Evolutionary conservation across 2,797 vertebrate genomes (phyloP), one percentile per base, ranked within the genome.

Genomic region (Clarias fuscus): DNA sequence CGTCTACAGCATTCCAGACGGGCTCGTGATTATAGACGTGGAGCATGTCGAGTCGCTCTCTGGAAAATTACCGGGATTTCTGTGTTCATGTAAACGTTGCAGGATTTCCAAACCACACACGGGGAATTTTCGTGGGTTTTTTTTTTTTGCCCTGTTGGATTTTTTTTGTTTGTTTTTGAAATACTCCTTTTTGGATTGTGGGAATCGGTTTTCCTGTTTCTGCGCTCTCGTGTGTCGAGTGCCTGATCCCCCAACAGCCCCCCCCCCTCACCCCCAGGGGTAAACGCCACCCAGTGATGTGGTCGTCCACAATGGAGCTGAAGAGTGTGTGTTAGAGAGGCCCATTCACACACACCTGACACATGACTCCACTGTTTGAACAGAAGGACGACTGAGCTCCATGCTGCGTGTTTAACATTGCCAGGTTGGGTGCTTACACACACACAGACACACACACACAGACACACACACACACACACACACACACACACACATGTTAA

Each of bases 301-400:
- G 84, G 85, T 86, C 22, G 90, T 20, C 77, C 22, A 88, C 82
- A 89, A 90, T 82, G 58, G 85, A 89, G 90, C 86, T 90, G 88
- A 84, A 86, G 84, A 77, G 84, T 88, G 85, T 86, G 86, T 91
- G 84, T 89, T 86, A 83, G 72, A 88, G 86, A 82, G 80, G 79
- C 90, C 86, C 90, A 88, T 91, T 90, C 92, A 83, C 86, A 87
- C 88, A 90, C 91, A 93, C 88, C 90, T 92, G 93, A 94, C 91
- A 94, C 87, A 91, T 90, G 93, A 94, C 90, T 92, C 92, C 17
- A 15, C 86, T 88, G 68, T 92, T 90, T 86, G 88, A 91, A 86
- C 84, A 87, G 88, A 83, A 86, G 87, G 89, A 90, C 87, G 20
- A 56, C 27, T 4, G 10, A 58, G 48, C 27, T 13, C 37, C 56